Evolutionary conservation across 2,797 vertebrate genomes (phyloP).

Genomic region (Onychomys torridus): DNA sequence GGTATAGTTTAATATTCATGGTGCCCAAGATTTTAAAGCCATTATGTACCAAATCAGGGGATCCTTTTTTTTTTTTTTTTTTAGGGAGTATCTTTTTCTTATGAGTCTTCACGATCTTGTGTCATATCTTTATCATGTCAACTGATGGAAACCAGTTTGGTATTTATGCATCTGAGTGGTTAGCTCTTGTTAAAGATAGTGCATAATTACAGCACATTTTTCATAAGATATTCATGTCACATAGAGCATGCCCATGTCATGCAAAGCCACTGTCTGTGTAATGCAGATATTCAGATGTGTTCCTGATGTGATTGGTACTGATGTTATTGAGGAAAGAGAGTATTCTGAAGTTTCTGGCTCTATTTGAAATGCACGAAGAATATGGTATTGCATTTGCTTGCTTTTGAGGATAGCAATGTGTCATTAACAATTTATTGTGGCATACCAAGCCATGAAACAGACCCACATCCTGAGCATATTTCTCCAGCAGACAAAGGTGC

Average conservation of each 20-base stretch:
- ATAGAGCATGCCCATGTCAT: not conserved
- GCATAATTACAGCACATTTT: conserved; percentile 53
- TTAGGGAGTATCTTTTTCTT: conserved; percentile 40
- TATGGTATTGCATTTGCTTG: conserved; percentile 59
- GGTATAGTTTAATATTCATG: conserved; percentile 62
- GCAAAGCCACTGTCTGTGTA: not conserved
- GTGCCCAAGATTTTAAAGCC: conserved; percentile 57
- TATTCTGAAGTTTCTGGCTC: conserved; percentile 51
- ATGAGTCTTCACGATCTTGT: conserved; percentile 28
- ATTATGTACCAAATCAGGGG: conserved; percentile 48
- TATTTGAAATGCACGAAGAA: conserved; percentile 60
- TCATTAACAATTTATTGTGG: conserved; percentile 74
- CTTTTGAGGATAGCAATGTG: conserved; percentile 67
- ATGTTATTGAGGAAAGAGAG: conserved; percentile 20
- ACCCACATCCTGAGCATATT: conserved; percentile 34
- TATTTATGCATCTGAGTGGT: conserved; percentile 43
- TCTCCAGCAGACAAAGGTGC: conserved; percentile 57
- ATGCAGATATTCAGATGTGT: not conserved
- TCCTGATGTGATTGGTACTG: not conserved
- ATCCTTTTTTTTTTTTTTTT: conserved; percentile 32
- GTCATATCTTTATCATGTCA: conserved; percentile 42
- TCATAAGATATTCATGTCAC: not conserved
- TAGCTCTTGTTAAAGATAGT: conserved; percentile 12
- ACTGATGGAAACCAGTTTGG: not conserved
- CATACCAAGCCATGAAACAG: conserved; percentile 61